Percentiles rank a stretch among this genome's conserved stretches.
Evolutionary conservation across 2,113 vertebrate species (phyloP).

Genomic region (Neotoma lepida): DNA sequence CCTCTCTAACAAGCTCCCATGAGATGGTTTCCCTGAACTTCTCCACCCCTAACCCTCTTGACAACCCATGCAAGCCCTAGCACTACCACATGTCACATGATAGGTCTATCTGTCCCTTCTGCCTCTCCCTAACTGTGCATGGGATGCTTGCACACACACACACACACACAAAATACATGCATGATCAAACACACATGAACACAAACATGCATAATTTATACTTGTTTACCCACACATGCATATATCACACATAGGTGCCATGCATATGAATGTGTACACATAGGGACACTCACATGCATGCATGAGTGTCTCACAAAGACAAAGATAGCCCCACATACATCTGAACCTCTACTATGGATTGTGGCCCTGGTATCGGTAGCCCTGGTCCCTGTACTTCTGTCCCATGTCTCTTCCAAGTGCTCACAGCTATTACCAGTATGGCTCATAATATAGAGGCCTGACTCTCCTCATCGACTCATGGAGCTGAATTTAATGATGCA

Average conservation of each 20-base stretch:
- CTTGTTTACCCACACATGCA: neutral
- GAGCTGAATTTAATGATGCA: neutral
- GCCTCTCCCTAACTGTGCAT: neutral
- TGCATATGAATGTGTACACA: accelerated
- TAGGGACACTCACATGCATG: no score
- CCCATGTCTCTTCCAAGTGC: neutral
- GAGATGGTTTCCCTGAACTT: neutral
- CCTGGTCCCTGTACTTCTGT: neutral
- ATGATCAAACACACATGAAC: no score
- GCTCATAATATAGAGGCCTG: neutral
- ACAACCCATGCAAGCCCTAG: neutral
- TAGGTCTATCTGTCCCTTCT: neutral
- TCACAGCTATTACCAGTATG: neutral
- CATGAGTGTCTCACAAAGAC: neutral
- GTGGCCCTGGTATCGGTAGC: neutral
- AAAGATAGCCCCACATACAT: neutral
- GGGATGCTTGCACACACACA: neutral
- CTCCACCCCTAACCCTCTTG: neutral
- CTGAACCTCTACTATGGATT: neutral
- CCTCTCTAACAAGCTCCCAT: neutral
- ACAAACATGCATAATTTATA: neutral
- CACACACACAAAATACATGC: neutral
- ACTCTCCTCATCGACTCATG: neutral
- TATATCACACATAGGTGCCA: neutral
- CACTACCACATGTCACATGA: neutral